A percentile compares a stretch with the other conserved stretches of the same genome.
Conservation (phyloP, 2,113 vertebrate genomes). For the Plectropomus leopardus region DNA sequence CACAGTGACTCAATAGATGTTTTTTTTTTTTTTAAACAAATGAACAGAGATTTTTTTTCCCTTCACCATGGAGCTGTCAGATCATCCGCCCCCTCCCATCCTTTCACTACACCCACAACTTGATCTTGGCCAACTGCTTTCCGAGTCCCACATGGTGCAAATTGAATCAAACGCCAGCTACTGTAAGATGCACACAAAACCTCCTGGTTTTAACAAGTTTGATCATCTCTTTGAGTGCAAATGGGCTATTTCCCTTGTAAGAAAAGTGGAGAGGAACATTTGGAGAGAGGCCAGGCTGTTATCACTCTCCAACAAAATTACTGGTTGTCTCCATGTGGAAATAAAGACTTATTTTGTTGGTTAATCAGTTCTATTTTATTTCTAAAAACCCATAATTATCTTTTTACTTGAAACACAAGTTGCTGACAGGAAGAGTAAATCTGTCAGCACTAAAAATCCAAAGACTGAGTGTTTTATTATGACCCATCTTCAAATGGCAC, state of each 20-base stretch:
- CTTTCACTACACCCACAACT: constrained; percentile 75
- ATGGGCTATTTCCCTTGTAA: background rate
- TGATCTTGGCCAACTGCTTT: constrained; percentile 69
- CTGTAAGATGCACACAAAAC: constrained; percentile 39
- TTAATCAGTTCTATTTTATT: background rate
- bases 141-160: constrained; percentile 67
- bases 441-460: background rate
- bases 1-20: constrained; percentile 46
- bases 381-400: background rate
- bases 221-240: constrained; percentile 21
- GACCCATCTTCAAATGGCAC: background rate
- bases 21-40: constrained; percentile 45
- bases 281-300: background rate
- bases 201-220: constrained; percentile 34
- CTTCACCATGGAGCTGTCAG: constrained; percentile 54
- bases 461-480: background rate
- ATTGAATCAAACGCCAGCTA: constrained; percentile 59
- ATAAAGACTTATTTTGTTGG: background rate
- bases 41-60: constrained; percentile 48
- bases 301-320: background rate
- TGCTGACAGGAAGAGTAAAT: background rate
- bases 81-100: constrained; percentile 63
- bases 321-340: background rate
- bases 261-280: constrained; percentile 12
- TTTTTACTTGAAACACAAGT: background rate